Base-by-base conservation (phyloP, 2,113 vertebrate species). In the Eclectus roratus region DNA sequence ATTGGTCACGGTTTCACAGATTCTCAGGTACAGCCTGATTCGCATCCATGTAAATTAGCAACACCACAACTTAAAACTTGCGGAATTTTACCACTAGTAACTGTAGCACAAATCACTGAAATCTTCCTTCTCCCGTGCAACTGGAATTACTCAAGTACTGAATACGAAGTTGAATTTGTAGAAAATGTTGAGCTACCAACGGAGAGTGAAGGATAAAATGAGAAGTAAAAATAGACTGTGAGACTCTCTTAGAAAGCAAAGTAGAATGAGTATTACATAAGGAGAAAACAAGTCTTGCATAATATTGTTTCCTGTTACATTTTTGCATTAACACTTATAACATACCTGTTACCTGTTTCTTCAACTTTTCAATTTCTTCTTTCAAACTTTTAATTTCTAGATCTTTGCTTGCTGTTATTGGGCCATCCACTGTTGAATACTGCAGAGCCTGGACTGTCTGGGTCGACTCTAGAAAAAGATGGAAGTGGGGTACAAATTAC, bases 381-480 rank as follows among this genome's bases (percentile, higher is more conserved):
- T 99, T 99, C 91, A 99, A 98, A 93, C 97, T 98, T 97, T 98
- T 98, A 93, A 99, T 99, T 98, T 99, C 99, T 96, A 98, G 97
- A 97, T 99, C 99, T 97, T 98, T 99, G 98, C 97, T 99, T 53
- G 96, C 73, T 88, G 88, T 98, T 89, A 97, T 58, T 27, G 98
- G 98, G 14, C 98, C 98, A 65, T 99, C 98, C 3, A 98, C 97
- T 49, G 98, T 97, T 33, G 98, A 98, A 96, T 99, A 98, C 93
- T 99, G 99, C 52, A 99, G 97, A 41, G 98, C 99, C 97, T 99
- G 99, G 41, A 99, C 98, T 7, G 99, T 98, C 97, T 99, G 99
- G 6, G 99, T 99, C 55, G 99, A 99, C 94, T 99, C 99, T 99
- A 89, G 31, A 69, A 85, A 76, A 79, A 68, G 20, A 12, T 17